A percentile compares a stretch with the other conserved stretches of the same genome.
phyloP scores from a whole-genome alignment of 2,797 vertebrate genomes.

The Siniperca obscura region DNA sequence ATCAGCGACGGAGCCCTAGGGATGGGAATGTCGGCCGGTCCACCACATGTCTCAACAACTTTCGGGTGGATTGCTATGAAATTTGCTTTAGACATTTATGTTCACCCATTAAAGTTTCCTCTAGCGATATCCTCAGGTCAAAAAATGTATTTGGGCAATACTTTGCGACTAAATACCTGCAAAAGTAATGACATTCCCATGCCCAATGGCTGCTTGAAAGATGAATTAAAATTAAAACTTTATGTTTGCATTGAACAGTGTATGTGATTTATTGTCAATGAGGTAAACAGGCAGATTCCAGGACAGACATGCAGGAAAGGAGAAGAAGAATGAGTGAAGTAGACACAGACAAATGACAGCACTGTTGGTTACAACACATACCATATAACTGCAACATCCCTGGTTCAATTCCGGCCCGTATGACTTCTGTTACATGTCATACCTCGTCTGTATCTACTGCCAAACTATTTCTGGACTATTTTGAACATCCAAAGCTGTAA shows the following conservation, averaged over 20 bases:
- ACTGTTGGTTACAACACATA: background rate
- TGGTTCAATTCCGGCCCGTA: background rate
- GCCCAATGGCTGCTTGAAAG: background rate
- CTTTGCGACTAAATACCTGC: too few relatives aligned
- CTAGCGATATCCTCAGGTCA: background rate
- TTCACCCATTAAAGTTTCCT: too few relatives aligned
- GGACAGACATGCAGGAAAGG: conserved; percentile 20
- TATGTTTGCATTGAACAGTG: background rate
- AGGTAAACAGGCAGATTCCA: background rate
- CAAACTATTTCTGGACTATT: background rate
- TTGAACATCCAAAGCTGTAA: background rate
- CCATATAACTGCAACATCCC: background rate
- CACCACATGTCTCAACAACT: too few relatives aligned
- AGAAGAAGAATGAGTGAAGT: background rate
- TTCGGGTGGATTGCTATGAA: too few relatives aligned
- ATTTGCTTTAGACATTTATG: too few relatives aligned
- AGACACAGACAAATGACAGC: background rate
- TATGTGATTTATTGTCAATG: background rate
- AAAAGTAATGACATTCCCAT: too few relatives aligned
- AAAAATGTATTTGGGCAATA: background rate
- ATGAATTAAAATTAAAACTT: background rate
- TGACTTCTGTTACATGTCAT: background rate
- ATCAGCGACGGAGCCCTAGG: too few relatives aligned
- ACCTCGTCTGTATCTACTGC: background rate
- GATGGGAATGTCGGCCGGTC: too few relatives aligned